Base-by-base conservation (phyloP, 1,140 invertebrate genomes). In the Mercenaria mercenaria region DNA sequence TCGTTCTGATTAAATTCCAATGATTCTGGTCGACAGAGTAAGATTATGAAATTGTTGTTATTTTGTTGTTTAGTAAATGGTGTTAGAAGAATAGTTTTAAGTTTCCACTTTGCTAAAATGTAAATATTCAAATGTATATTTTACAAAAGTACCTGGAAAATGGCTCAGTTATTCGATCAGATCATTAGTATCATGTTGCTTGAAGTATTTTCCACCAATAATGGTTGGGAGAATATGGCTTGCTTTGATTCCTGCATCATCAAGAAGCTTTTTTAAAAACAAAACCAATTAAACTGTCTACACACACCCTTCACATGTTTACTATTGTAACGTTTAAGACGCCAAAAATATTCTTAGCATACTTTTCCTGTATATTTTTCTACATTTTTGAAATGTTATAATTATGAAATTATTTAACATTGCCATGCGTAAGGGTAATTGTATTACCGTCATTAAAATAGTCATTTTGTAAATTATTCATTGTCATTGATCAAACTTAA, bases 91-190 rank as follows among this genome's bases (percentile, higher is more conserved):
- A 52, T 56, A 79, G 50, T 37, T 37, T 37, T 4, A 79, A 34
- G 50, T 79, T 56, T 79, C 76, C 76, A 79, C 50, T 79, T 79
- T 47, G 76, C 76, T 79, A 79, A 79, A 79, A 79, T 79, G 76
- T 79, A 79, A 72, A 72, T 72, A 72, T 79, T 15, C 37, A 79
- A 79, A 79, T 79, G 76, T 79, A 79, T 79, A 79, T 79, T 79
- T 79, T 79, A 79, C 37, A 32, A 23, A 50, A 79, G 18, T 79
- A 79, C 76, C 43, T 52, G 47, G 76, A 52, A 77, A 79, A 79
- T 79, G 76, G 76, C 76, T 56, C 76, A 79, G 76, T 41, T 34
- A 72, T 39, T 37, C 67, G 2, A 39, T 72, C 67, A 72, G 6
- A 15, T 72, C 67, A 72, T 29, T n/a, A 32, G 1, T 26, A 64